These are phyloP conservation scores for Rutilus rutilus DNA, from an alignment of 2,113 vertebrate species.

Conservation along the genomic window DNA sequence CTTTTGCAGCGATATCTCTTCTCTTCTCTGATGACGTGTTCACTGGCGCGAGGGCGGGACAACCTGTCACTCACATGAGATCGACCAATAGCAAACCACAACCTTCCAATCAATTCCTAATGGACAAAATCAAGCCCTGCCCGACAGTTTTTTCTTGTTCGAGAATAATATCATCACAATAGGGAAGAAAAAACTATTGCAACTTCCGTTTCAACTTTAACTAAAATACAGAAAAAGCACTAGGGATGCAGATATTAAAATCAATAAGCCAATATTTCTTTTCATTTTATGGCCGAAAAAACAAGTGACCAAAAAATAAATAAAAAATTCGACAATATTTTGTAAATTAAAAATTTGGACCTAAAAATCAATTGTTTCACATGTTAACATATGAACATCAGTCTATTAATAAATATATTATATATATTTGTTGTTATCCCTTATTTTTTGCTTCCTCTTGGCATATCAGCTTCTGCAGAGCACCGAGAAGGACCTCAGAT, in stretches of 20 bases:
- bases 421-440: not conserved
- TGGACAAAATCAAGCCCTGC: too few species aligned
- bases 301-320: not conserved
- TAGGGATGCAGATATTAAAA: not conserved
- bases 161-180: too few species aligned
- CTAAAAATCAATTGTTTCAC: not conserved
- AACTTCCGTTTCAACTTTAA: too few species aligned
- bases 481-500: not conserved
- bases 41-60: too few species aligned
- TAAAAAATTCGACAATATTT: not conserved
- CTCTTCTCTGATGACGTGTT: too few species aligned
- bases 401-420: not conserved
- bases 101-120: too few species aligned
- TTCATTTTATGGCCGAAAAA: not conserved
- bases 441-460: not conserved
- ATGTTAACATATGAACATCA: too few species aligned
- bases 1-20: too few species aligned
- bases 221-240: not conserved
- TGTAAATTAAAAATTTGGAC: not conserved
- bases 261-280: not conserved
- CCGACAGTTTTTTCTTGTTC: too few species aligned
- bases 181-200: too few species aligned
- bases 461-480: not conserved
- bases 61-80: too few species aligned
- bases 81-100: too few species aligned